Evolutionary conservation across 2,888 invertebrate species (phyloP), one percentile per base, ranked within the genome.

Genomic region (Plutella xylostella): DNA sequence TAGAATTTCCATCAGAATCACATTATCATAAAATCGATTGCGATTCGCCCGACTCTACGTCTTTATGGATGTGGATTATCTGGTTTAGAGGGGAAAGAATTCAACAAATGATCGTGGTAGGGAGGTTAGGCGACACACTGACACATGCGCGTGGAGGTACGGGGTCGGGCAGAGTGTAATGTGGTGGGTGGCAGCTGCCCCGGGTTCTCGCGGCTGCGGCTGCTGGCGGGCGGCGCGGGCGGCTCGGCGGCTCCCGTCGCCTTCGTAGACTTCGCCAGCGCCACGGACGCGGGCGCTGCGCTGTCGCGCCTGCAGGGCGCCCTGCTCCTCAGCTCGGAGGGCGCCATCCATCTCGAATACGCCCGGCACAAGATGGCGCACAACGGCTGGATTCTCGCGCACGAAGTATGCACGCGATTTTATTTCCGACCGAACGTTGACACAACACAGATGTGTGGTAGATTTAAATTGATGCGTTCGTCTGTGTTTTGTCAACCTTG

Each of bases 281-380:
- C 96, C 66, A 87, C 90, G 67, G 94, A 92, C 84, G 98, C 98
- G 68, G 89, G 93, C 72, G 91, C 93, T 69, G 97, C 97, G 66
- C 91, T 97, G 92, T 90, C 91, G 71, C 90, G 93, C 68, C 91
- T 98, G 66, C 97, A 98, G 86, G 98, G 98, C 77, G 94, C 95
- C 79, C 92, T 94, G 85, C 91, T 97, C 69, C 91, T 96, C 79
- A 96, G 96, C 80, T 97, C 97, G 59, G 93, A 97, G 78, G 97
- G 97, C 63, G 96, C 97, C 73, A 96, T 98, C 80, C 92, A 97
- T 80, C 97, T 98, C 85, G 98, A 98, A 88, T 98, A 93, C 89
- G 98, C 98, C 83, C 95, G 96, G 88, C 96, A 94, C 86, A 97
- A 97, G 90, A 97, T 98, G 97, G 94, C 96, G 73, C 85, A 84